Conservation (phyloP, 2,797 vertebrate genomes). For the Siniperca undulata region DNA sequence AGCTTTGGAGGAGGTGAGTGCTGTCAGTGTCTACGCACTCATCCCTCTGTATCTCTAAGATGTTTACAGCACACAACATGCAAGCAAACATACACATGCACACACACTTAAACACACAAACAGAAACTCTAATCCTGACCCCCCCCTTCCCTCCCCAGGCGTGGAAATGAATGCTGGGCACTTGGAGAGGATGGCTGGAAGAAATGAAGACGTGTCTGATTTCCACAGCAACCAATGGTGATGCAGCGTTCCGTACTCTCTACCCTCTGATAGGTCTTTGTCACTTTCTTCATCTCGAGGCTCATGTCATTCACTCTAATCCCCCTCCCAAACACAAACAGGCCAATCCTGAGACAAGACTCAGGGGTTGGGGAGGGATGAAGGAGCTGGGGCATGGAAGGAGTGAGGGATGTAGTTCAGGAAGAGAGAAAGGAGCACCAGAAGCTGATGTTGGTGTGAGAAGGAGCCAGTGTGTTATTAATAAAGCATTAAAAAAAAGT, state of each 20-base stretch:
- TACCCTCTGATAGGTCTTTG: constrained; percentile 79
- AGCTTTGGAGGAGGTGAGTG: constrained; percentile 71
- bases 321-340: constrained; percentile 74
- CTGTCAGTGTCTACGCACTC: constrained; percentile 66
- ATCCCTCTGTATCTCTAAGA: constrained; percentile 64
- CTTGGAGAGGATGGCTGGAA: constrained; percentile 67
- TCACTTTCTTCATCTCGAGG: constrained; percentile 74
- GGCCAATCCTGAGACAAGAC: constrained; percentile 77
- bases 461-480: constrained; percentile 83
- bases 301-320: constrained; percentile 77
- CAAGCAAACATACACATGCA: constrained; percentile 57
- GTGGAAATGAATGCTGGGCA: constrained; percentile 75
- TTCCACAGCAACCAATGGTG: constrained; percentile 78
- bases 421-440: constrained; percentile 75
- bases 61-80: constrained; percentile 65
- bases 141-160: constrained; percentile 58
- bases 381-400: constrained; percentile 61
- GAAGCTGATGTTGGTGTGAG: constrained; percentile 75
- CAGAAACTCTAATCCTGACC: constrained; percentile 74
- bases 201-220: constrained; percentile 84
- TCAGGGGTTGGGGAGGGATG: constrained; percentile 76
- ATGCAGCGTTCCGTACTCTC: constrained; percentile 53
- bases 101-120: constrained; percentile 64
- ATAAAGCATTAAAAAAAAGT: constrained; percentile 87
- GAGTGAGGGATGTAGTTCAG: constrained; percentile 68